Percentiles rank a stretch among this genome's conserved stretches.
phyloP scores from a whole-genome alignment of 2,113 vertebrate genomes.

The Trochalopteron elliotii region DNA sequence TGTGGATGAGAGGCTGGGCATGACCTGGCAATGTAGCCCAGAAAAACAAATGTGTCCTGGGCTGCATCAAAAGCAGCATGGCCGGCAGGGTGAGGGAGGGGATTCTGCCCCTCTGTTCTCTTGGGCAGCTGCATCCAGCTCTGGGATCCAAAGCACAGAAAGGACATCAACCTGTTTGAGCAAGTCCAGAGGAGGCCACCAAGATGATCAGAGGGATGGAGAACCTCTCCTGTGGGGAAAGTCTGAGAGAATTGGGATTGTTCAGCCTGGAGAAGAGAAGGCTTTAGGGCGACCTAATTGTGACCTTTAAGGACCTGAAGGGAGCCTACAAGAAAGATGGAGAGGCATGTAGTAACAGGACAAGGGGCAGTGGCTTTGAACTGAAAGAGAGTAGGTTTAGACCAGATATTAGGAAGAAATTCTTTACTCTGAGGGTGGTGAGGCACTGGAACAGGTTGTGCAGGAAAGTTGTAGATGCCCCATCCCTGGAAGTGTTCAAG shows the following conservation, averaged over 20 bases:
- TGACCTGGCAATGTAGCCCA: not conserved
- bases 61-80: fast-evolving
- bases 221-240: not conserved
- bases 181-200: not conserved
- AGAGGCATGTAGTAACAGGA: not conserved
- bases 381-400: not conserved
- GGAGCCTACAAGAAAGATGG: not conserved
- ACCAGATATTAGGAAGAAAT: not conserved
- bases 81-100: not conserved
- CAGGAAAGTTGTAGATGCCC: not conserved
- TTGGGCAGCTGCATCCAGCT: not conserved
- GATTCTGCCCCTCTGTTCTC: not conserved
- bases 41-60: fast-evolving
- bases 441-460: not conserved
- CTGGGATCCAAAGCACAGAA: not conserved
- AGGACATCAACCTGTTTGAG: not conserved
- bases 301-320: not conserved
- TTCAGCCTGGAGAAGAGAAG: not conserved
- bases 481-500: not conserved
- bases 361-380: not conserved
- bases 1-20: not conserved
- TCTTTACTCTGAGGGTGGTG: not conserved
- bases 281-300: not conserved
- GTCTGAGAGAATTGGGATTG: not conserved
- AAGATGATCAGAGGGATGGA: not conserved